phyloP scores from a whole-genome alignment of 2,113 vertebrate genomes.

The Puntigrus tetrazona region DNA sequence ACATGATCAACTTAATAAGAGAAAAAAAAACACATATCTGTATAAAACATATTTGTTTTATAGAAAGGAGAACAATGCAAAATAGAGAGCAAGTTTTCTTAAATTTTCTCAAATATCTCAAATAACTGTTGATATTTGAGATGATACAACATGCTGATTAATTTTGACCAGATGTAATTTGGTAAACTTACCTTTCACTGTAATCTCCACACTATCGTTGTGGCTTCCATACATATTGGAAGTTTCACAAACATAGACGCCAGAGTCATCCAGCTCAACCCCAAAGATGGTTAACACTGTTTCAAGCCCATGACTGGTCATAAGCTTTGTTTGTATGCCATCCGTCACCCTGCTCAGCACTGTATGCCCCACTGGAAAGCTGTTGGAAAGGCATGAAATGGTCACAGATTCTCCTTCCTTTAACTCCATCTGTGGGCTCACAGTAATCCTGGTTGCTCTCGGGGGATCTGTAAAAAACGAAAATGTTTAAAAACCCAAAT shows the following conservation, averaged over 20 bases:
- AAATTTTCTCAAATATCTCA: too few species aligned
- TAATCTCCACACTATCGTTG: slow-evolving; percentile 50
- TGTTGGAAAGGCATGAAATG: slow-evolving; percentile 60
- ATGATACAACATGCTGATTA: not conserved
- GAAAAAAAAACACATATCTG: not conserved
- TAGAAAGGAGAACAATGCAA: not conserved
- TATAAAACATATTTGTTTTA: too few species aligned
- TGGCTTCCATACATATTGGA: slow-evolving; percentile 59
- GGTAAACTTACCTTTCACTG: slow-evolving; percentile 67
- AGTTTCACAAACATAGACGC: slow-evolving; percentile 63
- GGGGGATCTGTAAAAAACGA: slow-evolving; percentile 60
- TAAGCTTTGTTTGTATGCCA: slow-evolving; percentile 55
- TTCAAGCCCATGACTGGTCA: slow-evolving; percentile 50
- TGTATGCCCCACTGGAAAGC: slow-evolving; percentile 57
- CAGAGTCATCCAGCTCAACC: slow-evolving; percentile 58
- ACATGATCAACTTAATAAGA: not conserved
- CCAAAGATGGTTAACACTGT: slow-evolving; percentile 55
- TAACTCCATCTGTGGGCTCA: slow-evolving; percentile 63
- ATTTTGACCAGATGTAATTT: not conserved
- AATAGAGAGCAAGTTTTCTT: slow-evolving; percentile 27
- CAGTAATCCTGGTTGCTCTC: slow-evolving; percentile 61
- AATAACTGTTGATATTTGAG: not conserved
- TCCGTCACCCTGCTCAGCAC: slow-evolving; percentile 63
- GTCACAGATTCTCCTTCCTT: slow-evolving; percentile 70
- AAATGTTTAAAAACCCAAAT: not conserved